phyloP scores from a whole-genome alignment of 2,888 invertebrate species.

The Scaptomyza reducta region DNA sequence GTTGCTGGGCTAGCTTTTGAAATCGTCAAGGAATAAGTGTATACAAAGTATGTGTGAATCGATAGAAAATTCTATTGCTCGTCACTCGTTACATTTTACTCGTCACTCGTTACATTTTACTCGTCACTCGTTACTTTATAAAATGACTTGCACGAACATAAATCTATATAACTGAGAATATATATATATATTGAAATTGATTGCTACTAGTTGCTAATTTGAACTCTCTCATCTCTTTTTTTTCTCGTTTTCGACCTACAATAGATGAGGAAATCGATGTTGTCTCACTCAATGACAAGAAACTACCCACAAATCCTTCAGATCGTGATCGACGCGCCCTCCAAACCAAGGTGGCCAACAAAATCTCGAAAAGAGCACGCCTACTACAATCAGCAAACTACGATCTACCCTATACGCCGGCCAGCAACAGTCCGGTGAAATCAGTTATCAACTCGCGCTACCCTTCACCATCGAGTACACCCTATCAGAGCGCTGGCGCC shows the following conservation, averaged over 20 bases:
- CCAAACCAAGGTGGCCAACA: slow-evolving; percentile 87
- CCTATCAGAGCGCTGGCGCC: slow-evolving; percentile 57
- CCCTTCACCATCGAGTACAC: slow-evolving; percentile 81
- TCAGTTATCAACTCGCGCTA: slow-evolving; percentile 81
- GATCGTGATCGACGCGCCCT: slow-evolving; percentile 88
- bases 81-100: slow-evolving; percentile 1
- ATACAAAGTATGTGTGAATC: not conserved
- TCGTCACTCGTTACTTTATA: not conserved
- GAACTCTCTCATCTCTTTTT: not conserved
- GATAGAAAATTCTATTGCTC: not conserved
- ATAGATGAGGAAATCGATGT: slow-evolving; percentile 92
- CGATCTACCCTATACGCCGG: slow-evolving; percentile 79
- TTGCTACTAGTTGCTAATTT: not conserved
- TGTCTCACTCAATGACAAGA: slow-evolving; percentile 88
- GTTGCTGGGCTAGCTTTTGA: slow-evolving; percentile 44
- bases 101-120: not conserved
- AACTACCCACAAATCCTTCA: slow-evolving; percentile 89
- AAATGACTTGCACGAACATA: not conserved
- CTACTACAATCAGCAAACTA: slow-evolving; percentile 76
- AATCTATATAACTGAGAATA: not conserved
- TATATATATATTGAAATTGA: not conserved
- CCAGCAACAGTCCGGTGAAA: slow-evolving; percentile 82
- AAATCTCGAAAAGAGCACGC: slow-evolving; percentile 82
- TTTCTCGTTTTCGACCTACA: not conserved
- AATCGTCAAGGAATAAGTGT: not conserved